phyloP scores from a whole-genome alignment of 2,797 vertebrate species.

The Eulemur albifrons region DNA sequence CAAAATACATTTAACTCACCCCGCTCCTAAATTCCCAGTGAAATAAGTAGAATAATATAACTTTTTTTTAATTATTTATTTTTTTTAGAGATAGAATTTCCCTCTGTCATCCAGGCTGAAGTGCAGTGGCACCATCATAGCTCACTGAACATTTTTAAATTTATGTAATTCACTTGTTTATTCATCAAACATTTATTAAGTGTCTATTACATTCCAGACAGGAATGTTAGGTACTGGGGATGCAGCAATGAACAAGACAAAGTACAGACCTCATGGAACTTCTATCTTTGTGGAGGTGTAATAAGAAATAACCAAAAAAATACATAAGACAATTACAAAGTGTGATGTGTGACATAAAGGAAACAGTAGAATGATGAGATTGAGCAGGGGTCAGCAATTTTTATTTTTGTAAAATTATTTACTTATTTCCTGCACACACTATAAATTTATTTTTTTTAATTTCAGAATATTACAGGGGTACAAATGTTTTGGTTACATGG shows the following conservation, averaged over 20 bases:
- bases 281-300: not conserved
- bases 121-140: not conserved
- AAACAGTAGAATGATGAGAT: not conserved
- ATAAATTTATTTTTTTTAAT: too few relatives aligned
- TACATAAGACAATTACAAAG: not conserved
- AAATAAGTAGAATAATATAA: not conserved
- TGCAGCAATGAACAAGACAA: not conserved
- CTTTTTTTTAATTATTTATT: not conserved
- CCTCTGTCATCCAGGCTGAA: not conserved
- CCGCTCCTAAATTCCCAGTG: not conserved
- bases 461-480: too few relatives aligned
- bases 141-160: not conserved
- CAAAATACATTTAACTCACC: not conserved
- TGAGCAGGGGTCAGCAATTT: not conserved
- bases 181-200: not conserved
- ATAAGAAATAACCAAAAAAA: constrained; percentile 6
- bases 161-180: not conserved
- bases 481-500: too few relatives aligned
- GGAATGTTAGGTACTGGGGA: too few relatives aligned
- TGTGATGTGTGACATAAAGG: not conserved
- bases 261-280: not conserved
- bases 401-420: not conserved
- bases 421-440: too few relatives aligned
- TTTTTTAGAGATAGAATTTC: not conserved
- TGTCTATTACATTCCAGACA: not conserved